Evolutionary conservation across 2,113 vertebrate species (phyloP), one percentile per base, ranked within the genome.

Genomic region (Gadus chalcogrammus): DNA sequence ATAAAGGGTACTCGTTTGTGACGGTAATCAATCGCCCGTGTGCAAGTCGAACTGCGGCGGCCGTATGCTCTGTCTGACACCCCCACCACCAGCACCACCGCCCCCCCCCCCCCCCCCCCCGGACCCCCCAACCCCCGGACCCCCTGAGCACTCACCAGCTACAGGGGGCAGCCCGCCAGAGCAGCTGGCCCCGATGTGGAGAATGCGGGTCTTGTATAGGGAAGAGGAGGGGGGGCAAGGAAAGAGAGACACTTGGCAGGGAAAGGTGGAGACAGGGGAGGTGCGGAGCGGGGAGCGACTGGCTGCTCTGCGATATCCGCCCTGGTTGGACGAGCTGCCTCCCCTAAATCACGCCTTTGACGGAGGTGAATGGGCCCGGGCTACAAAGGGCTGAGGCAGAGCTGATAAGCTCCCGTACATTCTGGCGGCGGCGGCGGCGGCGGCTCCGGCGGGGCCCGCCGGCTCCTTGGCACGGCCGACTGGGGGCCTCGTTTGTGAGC

Each of bases 301-400:
- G 42, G 42, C 31, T 35, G 31, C 31, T 4, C 31, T 35, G 31
- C 31, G 6, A 35, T 5, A 35, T 35, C 31, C 31, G 4, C 31
- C 31, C 31, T 35, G 4, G 31, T 35, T 35, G 31, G 31, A 5
- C 6, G 31, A 7, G 31, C 31, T 35, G 31, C 31, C 6, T 35
- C 31, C 31, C 53, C 53, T 13, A 55, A 55, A 84, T 84, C 87
- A 77, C 84, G 79, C 85, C 87, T 89, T 91, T 90, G 85, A 91
- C 76, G 74, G 83, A 85, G 82, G 84, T 88, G 88, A 90, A 90
- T 87, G 74, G 84, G 80, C 78, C 75, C 76, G 81, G 31, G 85
- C 72, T 12, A 55, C 7, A 55, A 88, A 88, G 83, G 78, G 79
- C 79, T 83, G 79, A 77, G 84, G 71, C 65, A 69, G 81, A 59